phyloP scores from a whole-genome alignment of 2,888 invertebrate genomes.

The Stenotaenia linearis region DNA sequence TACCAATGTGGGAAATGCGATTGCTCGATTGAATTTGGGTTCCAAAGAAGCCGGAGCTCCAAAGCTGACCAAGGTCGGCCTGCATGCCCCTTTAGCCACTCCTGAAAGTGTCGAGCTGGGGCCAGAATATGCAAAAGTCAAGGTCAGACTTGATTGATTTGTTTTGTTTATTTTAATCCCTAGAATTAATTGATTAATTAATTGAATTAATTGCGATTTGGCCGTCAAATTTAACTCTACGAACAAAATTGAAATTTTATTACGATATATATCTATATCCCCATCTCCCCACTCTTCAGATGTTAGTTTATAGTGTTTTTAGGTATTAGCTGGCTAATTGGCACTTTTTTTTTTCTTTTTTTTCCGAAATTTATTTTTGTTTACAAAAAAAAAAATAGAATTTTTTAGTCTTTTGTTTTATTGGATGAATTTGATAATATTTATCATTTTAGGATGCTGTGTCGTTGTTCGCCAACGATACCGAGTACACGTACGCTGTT shows the following conservation, averaged over 20 bases:
- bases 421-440: neutral
- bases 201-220: neutral
- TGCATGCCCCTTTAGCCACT: slow-evolving; percentile 67
- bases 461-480: slow-evolving; percentile 49
- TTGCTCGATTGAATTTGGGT: slow-evolving; percentile 55
- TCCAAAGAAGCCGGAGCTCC: slow-evolving; percentile 53
- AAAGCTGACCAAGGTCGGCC: slow-evolving; percentile 47
- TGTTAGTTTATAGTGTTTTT: neutral
- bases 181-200: neutral
- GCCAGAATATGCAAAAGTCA: slow-evolving; percentile 65
- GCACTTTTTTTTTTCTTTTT: neutral
- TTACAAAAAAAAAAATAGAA: neutral
- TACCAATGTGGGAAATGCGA: slow-evolving; percentile 79
- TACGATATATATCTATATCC: no score
- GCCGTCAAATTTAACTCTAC: no score
- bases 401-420: neutral
- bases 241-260: neutral
- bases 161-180: neutral
- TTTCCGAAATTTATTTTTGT: neutral
- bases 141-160: slow-evolving; percentile 41
- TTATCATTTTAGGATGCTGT: slow-evolving; percentile 55
- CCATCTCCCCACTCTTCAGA: slow-evolving; percentile 23
- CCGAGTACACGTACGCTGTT: slow-evolving; percentile 61
- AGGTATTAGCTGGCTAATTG: neutral
- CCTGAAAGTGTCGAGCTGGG: slow-evolving; percentile 69